These are phyloP conservation scores for Thera obeliscata DNA, from an alignment of 2,888 invertebrate species.

Conservation along the genomic window DNA sequence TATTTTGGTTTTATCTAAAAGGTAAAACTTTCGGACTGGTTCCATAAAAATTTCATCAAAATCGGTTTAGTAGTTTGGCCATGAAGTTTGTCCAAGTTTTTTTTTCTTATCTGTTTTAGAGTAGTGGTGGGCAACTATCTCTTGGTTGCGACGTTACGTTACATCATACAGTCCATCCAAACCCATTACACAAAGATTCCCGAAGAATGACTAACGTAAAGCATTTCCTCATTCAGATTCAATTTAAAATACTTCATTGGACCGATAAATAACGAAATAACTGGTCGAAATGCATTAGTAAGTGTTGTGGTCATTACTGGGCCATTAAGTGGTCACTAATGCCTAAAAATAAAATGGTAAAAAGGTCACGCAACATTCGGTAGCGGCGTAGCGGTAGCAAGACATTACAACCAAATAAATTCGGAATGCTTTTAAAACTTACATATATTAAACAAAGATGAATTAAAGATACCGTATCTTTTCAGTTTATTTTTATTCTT, in stretches of 20 bases:
- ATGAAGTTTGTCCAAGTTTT: too few relatives aligned
- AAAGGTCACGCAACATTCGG: constrained; percentile 43
- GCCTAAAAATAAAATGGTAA: constrained; percentile 44
- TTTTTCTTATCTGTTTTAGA: too few relatives aligned
- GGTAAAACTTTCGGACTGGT: too few relatives aligned
- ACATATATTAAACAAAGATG: too few relatives aligned
- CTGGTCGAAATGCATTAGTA: constrained; percentile 48
- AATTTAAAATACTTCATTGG: constrained; percentile 26
- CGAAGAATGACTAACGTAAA: constrained; percentile 13
- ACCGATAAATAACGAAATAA: constrained; percentile 32
- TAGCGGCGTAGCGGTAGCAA: constrained; percentile 49
- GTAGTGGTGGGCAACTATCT: too few relatives aligned
- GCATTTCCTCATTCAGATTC: constrained; percentile 23
- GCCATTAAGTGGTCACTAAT: constrained; percentile 46
- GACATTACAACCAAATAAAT: background rate
- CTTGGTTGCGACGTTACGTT: background rate
- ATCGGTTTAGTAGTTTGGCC: too few relatives aligned
- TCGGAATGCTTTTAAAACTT: too few relatives aligned
- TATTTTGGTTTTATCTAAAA: too few relatives aligned
- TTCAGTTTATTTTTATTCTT: too few relatives aligned
- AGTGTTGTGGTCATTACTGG: constrained; percentile 52
- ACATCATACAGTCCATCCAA: background rate
- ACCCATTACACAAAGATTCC: constrained; percentile 5
- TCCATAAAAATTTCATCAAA: too few relatives aligned
- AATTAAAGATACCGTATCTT: too few relatives aligned